Evolutionary conservation across 2,888 invertebrate genomes (phyloP).

Genomic region (Teleiodes luculella): DNA sequence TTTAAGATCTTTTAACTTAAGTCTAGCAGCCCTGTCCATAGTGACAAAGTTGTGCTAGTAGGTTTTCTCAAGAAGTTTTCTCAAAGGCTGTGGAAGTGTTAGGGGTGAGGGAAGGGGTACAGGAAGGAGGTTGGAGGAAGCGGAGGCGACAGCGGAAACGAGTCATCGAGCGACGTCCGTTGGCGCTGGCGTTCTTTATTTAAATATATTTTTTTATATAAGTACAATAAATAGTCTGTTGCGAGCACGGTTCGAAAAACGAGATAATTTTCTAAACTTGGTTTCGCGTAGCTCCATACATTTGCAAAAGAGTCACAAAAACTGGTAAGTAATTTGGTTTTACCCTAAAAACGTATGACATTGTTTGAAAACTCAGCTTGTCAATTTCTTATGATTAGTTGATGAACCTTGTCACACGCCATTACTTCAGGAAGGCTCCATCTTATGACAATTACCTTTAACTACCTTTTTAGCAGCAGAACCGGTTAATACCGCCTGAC

Average conservation of each 20-base stretch:
- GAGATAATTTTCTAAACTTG: no score
- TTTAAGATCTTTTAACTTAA: no score
- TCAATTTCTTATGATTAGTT: no score
- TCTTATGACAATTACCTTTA: neutral
- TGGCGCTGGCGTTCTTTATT: constrained; percentile 1
- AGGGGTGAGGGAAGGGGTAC: neutral
- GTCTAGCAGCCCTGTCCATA: no score
- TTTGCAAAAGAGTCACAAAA: no score
- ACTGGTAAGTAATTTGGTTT: no score
- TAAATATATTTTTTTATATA: neutral
- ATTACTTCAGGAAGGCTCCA: neutral
- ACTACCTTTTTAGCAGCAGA: neutral
- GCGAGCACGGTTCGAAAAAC: no score
- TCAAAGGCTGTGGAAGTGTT: constrained; percentile 4
- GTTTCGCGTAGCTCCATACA: no score
- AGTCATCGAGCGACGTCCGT: constrained; percentile 15
- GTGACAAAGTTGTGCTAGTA: neutral
- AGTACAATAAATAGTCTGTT: no score
- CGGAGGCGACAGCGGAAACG: constrained; percentile 10
- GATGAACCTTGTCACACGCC: neutral
- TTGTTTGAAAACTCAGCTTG: no score
- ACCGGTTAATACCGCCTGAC: constrained; percentile 25
- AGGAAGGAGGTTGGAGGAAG: constrained; percentile 3
- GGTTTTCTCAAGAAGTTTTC: neutral
- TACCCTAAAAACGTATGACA: no score